Evolutionary conservation across 2,888 invertebrate genomes (phyloP), one percentile per base, ranked within the genome.

Genomic region (Agrochola lychnidis): DNA sequence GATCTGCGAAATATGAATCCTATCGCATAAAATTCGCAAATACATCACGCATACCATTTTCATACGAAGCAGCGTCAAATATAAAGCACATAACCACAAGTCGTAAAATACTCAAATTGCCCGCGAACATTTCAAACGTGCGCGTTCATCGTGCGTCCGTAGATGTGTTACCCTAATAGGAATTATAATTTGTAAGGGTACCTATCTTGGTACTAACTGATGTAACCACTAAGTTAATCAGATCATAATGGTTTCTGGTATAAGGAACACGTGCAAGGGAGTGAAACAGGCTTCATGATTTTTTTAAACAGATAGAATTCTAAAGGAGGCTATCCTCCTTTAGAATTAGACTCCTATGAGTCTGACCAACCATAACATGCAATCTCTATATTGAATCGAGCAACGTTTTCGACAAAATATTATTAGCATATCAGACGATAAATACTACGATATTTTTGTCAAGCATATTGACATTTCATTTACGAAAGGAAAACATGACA

Each of bases 241-340:
- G 83, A 82, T 82, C 78, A 85, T 83, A 85, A 45, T 83, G 83
- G 53, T 83, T 85, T 85, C 83, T 85, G 83, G 78, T 72, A 74
- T 53, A 74, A 70, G 78, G 78, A 19, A 30, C 40, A 68, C 9
- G 56, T 69, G 40, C 25, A 45, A 6, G 25, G 53, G n/a, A n/a
- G 30, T 61, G 1, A 19, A 53, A 64, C 64, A 64, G 12, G 53
- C 4, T 59, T 76, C 4, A 25, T 68, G 48, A 19, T 36, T 62
- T 53, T 73, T 14, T 45, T 14, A 19, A 19, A 51, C 51, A 19
- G 7, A 19, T 19, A n/a, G 12, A 22, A 16, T 1, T n/a, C 30
- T 19, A 14, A 51, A 42, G 2, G 6, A 14, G n/a, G n/a, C n/a
- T n/a, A n/a, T n/a, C n/a, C n/a, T n/a, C n/a, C n/a, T n/a, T n/a